A percentile compares a stretch with the other conserved stretches of the same genome.
phyloP scores from a whole-genome alignment of 2,797 vertebrate species.

The Sebastolobus altivelis region DNA sequence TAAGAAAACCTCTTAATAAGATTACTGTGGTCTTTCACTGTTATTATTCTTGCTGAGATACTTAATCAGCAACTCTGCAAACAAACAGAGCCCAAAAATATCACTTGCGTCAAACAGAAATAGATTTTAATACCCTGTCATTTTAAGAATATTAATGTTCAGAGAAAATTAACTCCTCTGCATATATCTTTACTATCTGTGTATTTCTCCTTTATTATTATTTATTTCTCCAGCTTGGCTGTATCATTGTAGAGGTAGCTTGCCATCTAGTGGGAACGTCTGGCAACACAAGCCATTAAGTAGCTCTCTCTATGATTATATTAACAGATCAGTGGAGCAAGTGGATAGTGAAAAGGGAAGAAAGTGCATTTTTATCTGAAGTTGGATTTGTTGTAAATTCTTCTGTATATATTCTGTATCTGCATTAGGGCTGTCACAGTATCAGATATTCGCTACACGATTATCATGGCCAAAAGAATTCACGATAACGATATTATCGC shows the following conservation, averaged over 20 bases:
- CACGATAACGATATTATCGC: no score
- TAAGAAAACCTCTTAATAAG: conserved; percentile 74
- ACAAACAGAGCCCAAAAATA: conserved; percentile 46
- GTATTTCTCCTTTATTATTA: conserved; percentile 31
- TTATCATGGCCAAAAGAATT: no score
- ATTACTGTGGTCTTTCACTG: conserved; percentile 67
- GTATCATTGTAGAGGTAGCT: conserved; percentile 55
- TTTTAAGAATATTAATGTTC: conserved; percentile 36
- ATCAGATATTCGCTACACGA: no score
- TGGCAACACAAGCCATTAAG: conserved; percentile 32
- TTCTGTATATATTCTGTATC: neutral
- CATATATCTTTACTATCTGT: conserved; percentile 41
- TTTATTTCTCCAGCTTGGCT: conserved; percentile 16
- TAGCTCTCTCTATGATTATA: neutral
- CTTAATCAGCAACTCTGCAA: conserved; percentile 53
- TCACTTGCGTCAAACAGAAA: conserved; percentile 22
- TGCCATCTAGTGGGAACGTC: conserved; percentile 79
- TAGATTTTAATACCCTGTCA: conserved; percentile 17
- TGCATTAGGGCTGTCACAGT: no score
- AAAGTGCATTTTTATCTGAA: neutral
- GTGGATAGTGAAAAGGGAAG: neutral
- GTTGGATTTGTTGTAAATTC: neutral
- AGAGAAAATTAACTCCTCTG: conserved; percentile 28
- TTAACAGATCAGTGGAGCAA: conserved; percentile 50
- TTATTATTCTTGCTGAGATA: conserved; percentile 62